Evolutionary conservation across 1,140 invertebrate genomes (phyloP), one percentile per base, ranked within the genome.

Genomic region (Phortica variegata): DNA sequence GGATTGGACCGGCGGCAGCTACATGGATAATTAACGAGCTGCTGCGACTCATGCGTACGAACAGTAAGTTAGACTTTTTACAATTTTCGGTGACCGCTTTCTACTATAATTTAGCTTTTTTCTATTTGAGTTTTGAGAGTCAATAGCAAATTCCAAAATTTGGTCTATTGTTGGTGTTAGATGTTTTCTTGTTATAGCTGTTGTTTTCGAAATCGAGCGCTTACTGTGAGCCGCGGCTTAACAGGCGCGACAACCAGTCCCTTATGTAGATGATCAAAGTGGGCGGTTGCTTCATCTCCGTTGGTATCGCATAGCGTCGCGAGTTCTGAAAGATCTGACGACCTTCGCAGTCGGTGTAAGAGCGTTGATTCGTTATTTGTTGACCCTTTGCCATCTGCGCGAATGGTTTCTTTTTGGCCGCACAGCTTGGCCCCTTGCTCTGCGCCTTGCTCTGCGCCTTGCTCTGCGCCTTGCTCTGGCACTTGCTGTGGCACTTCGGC

Each of bases 1-100:
- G 91, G 91, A 89, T 93, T 50, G 81, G 88, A 16, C 85, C 88
- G 1, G 89, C 90, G 0, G 87, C 89, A 1, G 83, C 86, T 32
- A 83, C 88, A 8, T 93, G 87, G 81, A 86, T 93, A 50, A 75
- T 91, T 20, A 84, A 84, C 49, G 84, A 88, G 53, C 75, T 93
- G 17, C 82, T 89, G 1, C 85, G 87, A 58, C 81, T 84, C 32
- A 80, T 84, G 56, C 79, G 81, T 37, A 76, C 70, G 2, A 68
- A 76, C 68, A 80, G 80, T 82, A 17, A 73, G 69, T 70, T n/a
- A n/a, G n/a, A n/a, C n/a, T n/a, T n/a, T n/a, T n/a, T n/a, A n/a
- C n/a, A n/a, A n/a, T n/a, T n/a, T n/a, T n/a, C n/a, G n/a, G n/a
- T n/a, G n/a, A n/a, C n/a, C n/a, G n/a, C n/a, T n/a, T n/a, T n/a